Conservation (phyloP, 2,888 invertebrate species). For the Petrolisthes manimaculis region DNA sequence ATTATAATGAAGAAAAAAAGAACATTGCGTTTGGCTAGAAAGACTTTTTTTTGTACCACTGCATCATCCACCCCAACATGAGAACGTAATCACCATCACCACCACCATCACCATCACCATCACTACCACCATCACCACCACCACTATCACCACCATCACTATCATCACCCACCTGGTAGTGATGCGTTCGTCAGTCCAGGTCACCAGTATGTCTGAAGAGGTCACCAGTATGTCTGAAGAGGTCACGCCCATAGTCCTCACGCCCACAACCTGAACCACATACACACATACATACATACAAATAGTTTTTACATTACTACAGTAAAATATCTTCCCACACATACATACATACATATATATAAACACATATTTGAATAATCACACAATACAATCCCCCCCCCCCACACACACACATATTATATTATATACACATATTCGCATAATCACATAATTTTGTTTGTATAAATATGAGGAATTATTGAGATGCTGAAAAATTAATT, state of each 20-base stretch:
- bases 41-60: not conserved
- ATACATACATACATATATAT: slow-evolving; percentile 24
- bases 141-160: not conserved
- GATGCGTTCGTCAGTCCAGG: slow-evolving; percentile 5
- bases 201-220: slow-evolving; percentile 9
- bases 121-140: too few relatives aligned
- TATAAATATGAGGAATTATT: too few relatives aligned
- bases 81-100: not conserved
- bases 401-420: slow-evolving; percentile 11
- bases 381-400: not conserved
- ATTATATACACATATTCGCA: not conserved
- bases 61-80: not conserved
- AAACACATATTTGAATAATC: slow-evolving; percentile 10
- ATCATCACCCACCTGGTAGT: slow-evolving; percentile 14
- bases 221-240: slow-evolving; percentile 25
- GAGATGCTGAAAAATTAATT: too few relatives aligned
- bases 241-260: slow-evolving; percentile 8
- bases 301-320: not conserved
- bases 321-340: not conserved
- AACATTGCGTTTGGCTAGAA: too few relatives aligned
- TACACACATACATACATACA: not conserved
- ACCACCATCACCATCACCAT: too few relatives aligned
- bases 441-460: not conserved
- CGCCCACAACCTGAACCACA: slow-evolving; percentile 16
- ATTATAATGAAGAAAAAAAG: too few relatives aligned